Evolutionary conservation across 2,797 vertebrate species (phyloP), one percentile per base, ranked within the genome.

Genomic region (Antennarius maculatus): DNA sequence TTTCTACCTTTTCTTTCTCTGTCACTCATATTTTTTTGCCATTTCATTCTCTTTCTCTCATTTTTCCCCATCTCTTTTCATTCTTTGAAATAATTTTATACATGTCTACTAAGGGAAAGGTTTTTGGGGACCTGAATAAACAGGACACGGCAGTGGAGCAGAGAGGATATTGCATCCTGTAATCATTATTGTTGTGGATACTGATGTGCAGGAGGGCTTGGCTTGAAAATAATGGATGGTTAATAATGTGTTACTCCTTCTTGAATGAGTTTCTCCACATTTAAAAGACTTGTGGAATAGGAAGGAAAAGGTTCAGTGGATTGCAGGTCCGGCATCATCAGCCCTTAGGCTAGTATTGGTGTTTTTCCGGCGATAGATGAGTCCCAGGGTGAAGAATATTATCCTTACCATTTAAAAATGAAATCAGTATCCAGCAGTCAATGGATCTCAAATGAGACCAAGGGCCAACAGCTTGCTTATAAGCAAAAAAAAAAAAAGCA

Each of bases 151-250:
- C 75, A 66, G 72, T 47, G 71, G 76, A 84, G 83, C 76, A 59
- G 75, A 69, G 74, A 86, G 78, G 71, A 88, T 84, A 89, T 92
- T 91, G 91, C 89, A 89, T 85, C 83, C 87, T 90, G 84, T 89
- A 80, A 88, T 93, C 85, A 90, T 89, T 88, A 89, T 87, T 88
- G 82, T 89, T 84, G 83, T 90, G 86, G 79, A 71, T 79, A 73
- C 56, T 83, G 86, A 80, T 86, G 77, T 81, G 81, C 65, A 77
- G 50, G 63, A 31, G 56, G n/a, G 13, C 41, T 54, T 54, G 66
- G 71, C 59, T 43, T 54, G 58, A 73, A 83, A 80, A 81, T 77
- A 72, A 71, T 57, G 77, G 52, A 57, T 67, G 49, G 76, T 67
- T 88, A 86, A 92, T 87, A 86, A 80, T 61, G 66, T 79, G 39